Evolutionary conservation across 2,797 vertebrate species (phyloP), one percentile per base, ranked within the genome.

Genomic region (Pagetopsis macropterus): DNA sequence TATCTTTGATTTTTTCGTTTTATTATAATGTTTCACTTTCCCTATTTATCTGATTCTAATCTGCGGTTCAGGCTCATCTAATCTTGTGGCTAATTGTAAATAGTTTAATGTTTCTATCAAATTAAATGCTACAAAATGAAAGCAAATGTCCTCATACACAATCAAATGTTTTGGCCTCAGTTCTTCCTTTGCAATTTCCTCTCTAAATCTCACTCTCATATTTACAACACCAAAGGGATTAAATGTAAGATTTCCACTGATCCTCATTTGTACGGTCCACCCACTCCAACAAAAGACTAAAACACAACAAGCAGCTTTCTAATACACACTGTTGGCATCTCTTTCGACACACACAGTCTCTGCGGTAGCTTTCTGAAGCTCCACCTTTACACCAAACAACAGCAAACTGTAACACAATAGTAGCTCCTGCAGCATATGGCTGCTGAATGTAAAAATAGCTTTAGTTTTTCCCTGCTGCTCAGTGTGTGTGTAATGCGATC

Each of bases 401-500:
- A 72, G 21, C 37, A 70, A 73, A 79, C 55, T 49, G 46, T 1
- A 57, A 56, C 21, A 58, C 54, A 50, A 70, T 70, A 40, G 55
- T 40, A 70, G 55, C 63, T 41, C 70, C 45, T 50, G 83, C 69
- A 58, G 70, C 79, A 75, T 80, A 76, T 79, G 79, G 69, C 44
- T 60, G 66, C 62, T 54, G 55, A 17, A 48, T 70, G 23, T 71
- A 88, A 84, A 79, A 85, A 84, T 84, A 87, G 69, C 55, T 62
- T 62, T 70, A 65, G 37, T 9, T 17, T 31, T 61, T 48, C 23
- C 16, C 15, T 23, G 7, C 63, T 56, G 12, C 43, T 54, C 23
- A 31, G 23, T n/a, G 43, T 65, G 48, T 49, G 16, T 33, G 14
- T 64, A 31, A 2, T 71, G 67, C 40, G 56, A 57, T 69, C 67